Conservation (phyloP, 2,888 invertebrate species). For the Megaustenia siamemsis region DNA sequence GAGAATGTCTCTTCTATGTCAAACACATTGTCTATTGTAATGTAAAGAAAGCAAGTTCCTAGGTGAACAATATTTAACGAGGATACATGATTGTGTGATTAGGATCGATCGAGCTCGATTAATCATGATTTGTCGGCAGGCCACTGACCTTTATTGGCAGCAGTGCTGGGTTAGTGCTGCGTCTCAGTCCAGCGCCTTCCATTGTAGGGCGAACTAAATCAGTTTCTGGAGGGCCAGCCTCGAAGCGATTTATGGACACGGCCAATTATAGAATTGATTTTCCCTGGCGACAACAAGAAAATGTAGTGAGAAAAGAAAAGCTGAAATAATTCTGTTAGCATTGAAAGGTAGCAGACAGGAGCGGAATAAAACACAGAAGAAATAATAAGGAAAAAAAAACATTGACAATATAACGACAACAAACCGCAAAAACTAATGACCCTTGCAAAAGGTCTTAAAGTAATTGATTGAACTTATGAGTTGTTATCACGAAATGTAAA, state of each 20-base stretch:
- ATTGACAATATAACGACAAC: not conserved
- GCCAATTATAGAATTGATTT: constrained; percentile 36
- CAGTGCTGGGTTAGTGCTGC: constrained; percentile 37
- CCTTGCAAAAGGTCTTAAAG: too few species aligned
- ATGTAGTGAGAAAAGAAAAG: not conserved
- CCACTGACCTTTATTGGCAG: constrained; percentile 48
- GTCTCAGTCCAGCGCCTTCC: constrained; percentile 15
- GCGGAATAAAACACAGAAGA: not conserved
- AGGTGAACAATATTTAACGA: constrained; percentile 24
- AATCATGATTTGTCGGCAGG: constrained; percentile 50
- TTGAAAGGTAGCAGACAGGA: not conserved
- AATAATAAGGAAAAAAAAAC: not conserved
- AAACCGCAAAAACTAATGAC: not conserved
- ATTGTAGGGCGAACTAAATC: constrained; percentile 24
- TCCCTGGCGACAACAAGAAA: not conserved
- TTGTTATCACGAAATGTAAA: not conserved
- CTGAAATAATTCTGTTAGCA: not conserved
- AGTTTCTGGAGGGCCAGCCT: constrained; percentile 16
- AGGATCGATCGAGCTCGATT: constrained; percentile 44
- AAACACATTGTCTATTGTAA: not conserved
- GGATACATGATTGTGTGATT: constrained; percentile 45
- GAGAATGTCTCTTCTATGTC: not conserved
- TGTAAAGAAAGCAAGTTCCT: not conserved
- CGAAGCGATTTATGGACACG: constrained; percentile 16
- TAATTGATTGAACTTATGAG: not conserved